These are phyloP conservation scores for Tricholaema leucomelas DNA, from an alignment of 2,113 vertebrate species.

Conservation along the genomic window DNA sequence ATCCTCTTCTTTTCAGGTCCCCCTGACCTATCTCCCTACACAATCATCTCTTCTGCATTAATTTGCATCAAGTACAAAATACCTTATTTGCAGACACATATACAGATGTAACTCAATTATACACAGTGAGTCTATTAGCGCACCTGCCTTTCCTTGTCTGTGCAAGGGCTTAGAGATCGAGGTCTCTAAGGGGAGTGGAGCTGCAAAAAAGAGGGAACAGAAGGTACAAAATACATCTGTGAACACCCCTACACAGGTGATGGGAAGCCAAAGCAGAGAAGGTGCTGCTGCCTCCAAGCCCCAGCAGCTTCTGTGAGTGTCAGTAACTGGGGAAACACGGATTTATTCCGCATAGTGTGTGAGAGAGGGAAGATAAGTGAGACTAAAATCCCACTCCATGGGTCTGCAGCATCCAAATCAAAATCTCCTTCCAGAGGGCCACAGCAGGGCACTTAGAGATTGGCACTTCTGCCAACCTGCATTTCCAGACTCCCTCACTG, in stretches of 20 bases:
- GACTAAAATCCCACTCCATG: background rate
- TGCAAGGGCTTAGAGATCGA: background rate
- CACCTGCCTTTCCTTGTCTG: background rate
- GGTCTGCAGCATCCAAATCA: background rate
- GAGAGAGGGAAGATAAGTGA: background rate
- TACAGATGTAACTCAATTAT: constrained; percentile 45
- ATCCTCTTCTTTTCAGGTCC: background rate
- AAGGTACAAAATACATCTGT: background rate
- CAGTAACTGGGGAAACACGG: background rate
- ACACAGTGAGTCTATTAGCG: constrained; percentile 7
- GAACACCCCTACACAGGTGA: background rate
- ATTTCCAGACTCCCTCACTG: background rate
- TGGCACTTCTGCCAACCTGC: background rate
- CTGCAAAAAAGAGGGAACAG: background rate
- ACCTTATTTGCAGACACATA: constrained; percentile 53
- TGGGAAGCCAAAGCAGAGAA: background rate
- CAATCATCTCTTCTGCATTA: constrained; percentile 31
- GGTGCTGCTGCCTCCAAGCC: background rate
- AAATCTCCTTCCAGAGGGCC: background rate
- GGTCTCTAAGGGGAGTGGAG: background rate
- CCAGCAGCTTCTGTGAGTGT: background rate
- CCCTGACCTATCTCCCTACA: background rate
- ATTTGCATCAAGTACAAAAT: constrained; percentile 54
- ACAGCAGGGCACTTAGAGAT: background rate
- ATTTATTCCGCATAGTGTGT: background rate